phyloP scores from a whole-genome alignment of 2,797 vertebrate species.

The Pithecia hirsuta region DNA sequence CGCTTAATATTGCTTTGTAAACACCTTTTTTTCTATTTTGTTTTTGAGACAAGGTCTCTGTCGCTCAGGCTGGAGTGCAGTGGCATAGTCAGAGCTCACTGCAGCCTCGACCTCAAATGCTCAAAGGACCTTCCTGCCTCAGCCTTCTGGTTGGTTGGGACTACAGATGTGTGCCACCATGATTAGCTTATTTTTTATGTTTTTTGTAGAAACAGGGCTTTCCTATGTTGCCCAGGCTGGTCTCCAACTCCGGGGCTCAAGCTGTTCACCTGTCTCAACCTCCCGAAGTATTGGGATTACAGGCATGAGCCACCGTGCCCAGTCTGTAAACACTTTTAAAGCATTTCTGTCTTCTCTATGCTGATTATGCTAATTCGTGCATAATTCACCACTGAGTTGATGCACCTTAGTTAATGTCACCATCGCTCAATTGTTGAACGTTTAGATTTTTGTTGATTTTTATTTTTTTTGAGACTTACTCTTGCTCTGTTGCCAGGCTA shows the following conservation, averaged over 20 bases:
- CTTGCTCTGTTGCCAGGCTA: too few species aligned
- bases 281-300: neutral
- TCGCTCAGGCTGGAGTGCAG: neutral
- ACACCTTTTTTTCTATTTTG: neutral
- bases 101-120: neutral
- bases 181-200: neutral
- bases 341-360: fast-evolving
- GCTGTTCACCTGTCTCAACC: neutral
- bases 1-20: neutral
- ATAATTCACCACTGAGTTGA: neutral
- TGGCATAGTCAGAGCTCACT: neutral
- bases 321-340: neutral
- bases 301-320: neutral
- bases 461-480: too few species aligned
- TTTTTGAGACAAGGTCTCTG: neutral
- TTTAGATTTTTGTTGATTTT: neutral
- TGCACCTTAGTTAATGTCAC: neutral
- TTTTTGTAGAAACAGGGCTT: neutral
- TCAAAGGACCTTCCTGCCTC: neutral
- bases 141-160: neutral
- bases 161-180: neutral
- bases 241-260: neutral
- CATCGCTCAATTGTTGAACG: neutral
- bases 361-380: neutral
- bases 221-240: neutral